Evolutionary conservation across 2,113 vertebrate genomes (phyloP), one percentile per base, ranked within the genome.

Genomic region (Gnathonemus echidnorhynchus): DNA sequence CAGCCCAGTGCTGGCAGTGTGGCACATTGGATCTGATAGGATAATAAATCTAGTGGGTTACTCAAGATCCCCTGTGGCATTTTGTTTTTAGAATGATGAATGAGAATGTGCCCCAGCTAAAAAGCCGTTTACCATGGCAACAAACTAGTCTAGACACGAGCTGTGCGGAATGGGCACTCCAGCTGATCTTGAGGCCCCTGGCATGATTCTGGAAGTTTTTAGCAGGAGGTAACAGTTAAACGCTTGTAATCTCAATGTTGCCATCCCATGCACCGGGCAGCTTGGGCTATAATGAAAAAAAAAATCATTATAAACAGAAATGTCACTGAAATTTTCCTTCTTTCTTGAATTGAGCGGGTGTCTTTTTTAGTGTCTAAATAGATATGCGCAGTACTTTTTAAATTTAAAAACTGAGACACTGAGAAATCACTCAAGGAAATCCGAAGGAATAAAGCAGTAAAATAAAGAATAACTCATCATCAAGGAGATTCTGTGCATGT

Each of bases 31-130:
- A 53, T 87, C 86, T 87, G 86, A 87, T 87, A 56, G 86, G 21
- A 53, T 87, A 87, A 87, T 87, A 87, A 87, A 87, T 87, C 24
- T 87, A 35, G n/a, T 35, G 31, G 86, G 86, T 87, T 87, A 53
- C 86, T 87, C 27, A 31, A 87, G 49, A 87, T 87, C n/a, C 31
- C 85, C 39, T 27, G n/a, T 39, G 50, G 27, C 86, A 56, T 87
- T 87, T 87, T 52, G 50, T 27, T 53, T 52, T 53, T 87, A 53
- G n/a, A 87, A 87, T 87, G 86, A 87, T 87, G 48, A 87, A 87
- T 87, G 86, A 35, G 17, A 53, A 35, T 87, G 86, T 52, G 24
- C 15, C 31, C n/a, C 48, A 87, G 50, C 49, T 53, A 87, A 87
- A 87, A 87, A 53, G 49, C 50, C 31, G 49, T 53, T 87, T 87